phyloP scores from a whole-genome alignment of 2,888 invertebrate species.

The Xanthostigma xanthostigma region DNA sequence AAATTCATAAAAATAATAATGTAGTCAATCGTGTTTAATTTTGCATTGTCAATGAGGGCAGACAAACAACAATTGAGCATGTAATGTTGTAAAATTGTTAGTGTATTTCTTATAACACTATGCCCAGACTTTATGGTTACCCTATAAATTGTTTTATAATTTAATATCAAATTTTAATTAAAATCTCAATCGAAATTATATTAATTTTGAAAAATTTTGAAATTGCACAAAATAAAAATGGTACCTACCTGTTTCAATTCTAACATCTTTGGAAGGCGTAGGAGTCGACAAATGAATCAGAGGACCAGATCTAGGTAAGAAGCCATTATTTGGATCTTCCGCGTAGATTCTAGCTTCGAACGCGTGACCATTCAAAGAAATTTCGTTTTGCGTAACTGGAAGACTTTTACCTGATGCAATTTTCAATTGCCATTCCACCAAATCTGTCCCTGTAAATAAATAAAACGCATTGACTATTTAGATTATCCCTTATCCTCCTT shows the following conservation, averaged over 20 bases:
- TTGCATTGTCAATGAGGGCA: no score
- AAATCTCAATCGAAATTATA: no score
- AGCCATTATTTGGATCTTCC: conserved; percentile 68
- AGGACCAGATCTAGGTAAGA: conserved; percentile 88
- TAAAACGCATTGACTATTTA: no score
- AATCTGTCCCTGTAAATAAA: conserved; percentile 50
- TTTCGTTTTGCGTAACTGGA: conserved; percentile 66
- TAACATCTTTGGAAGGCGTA: conserved; percentile 39
- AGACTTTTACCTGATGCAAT: conserved; percentile 80
- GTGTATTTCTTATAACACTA: no score
- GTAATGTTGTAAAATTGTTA: no score
- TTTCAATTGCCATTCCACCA: conserved; percentile 95
- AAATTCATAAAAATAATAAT: no score
- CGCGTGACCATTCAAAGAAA: conserved; percentile 69
- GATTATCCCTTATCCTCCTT: not conserved
- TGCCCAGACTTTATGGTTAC: no score
- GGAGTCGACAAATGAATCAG: conserved; percentile 67
- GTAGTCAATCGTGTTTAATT: no score
- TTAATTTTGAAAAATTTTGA: not conserved
- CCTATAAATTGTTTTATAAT: no score
- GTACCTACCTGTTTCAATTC: conserved; percentile 64
- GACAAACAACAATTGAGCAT: no score
- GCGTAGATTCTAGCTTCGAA: conserved; percentile 97
- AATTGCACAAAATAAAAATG: not conserved
- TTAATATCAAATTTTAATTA: no score